A percentile compares a stretch with the other conserved stretches of the same genome.
Evolutionary conservation across 2,888 invertebrate species (phyloP).

Genomic region (Erebia epiphron): DNA sequence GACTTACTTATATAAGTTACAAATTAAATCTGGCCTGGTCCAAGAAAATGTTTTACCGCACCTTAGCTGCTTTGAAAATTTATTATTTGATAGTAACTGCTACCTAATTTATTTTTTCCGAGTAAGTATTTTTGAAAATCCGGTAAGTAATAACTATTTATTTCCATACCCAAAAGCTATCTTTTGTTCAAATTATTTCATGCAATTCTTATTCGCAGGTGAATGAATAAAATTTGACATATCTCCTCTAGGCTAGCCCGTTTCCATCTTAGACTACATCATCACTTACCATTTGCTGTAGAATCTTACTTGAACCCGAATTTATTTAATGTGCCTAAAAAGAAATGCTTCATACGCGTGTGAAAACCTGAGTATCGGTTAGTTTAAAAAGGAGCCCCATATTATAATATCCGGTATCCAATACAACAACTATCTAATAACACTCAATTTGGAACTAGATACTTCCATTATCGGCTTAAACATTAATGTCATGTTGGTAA

Average conservation of each 20-base stretch:
- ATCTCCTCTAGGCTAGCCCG: too few species aligned
- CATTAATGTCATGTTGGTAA: conserved; percentile 37
- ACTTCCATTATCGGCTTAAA: conserved; percentile 39
- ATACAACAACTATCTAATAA: background rate
- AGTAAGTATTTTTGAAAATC: too few species aligned
- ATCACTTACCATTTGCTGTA: too few species aligned
- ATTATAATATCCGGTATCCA: background rate
- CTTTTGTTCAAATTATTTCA: too few species aligned
- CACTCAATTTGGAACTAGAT: conserved; percentile 32
- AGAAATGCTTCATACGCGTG: too few species aligned
- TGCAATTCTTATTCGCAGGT: too few species aligned
- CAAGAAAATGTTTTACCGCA: conserved; percentile 23
- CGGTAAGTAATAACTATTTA: too few species aligned
- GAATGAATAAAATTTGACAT: too few species aligned
- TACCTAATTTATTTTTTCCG: background rate
- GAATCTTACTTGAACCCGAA: too few species aligned
- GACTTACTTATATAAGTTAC: conserved; percentile 53
- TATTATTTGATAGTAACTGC: background rate
- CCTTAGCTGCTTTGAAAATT: conserved; percentile 2
- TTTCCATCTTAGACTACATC: too few species aligned
- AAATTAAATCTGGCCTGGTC: conserved; percentile 26
- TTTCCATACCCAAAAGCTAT: too few species aligned
- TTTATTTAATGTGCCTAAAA: too few species aligned
- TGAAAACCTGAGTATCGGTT: background rate
- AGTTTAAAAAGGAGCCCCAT: background rate